Conservation (phyloP, 2,888 invertebrate species). For the Mesoligia furuncula region DNA sequence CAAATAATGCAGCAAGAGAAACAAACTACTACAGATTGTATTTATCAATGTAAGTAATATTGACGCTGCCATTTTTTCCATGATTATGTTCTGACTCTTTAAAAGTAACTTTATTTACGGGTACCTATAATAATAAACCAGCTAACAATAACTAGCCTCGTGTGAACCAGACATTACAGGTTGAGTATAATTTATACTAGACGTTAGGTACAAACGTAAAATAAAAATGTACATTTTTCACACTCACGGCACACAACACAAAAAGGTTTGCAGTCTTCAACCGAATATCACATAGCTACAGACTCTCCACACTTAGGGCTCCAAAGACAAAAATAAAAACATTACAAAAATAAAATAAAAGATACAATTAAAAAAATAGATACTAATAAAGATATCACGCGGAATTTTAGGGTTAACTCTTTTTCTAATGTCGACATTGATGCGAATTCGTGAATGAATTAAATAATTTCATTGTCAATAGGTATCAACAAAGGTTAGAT, state of each 20-base stretch:
- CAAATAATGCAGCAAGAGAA: not conserved
- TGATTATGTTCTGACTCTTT: not conserved
- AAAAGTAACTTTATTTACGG: constrained; percentile 20
- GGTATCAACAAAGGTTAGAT: constrained; percentile 7
- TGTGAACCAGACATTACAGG: constrained; percentile 63
- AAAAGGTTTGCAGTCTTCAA: constrained; percentile 85
- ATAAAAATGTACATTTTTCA: constrained; percentile 79
- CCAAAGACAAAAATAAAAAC: constrained; percentile 34
- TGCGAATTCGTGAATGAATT: constrained; percentile 43
- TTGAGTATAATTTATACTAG: constrained; percentile 75
- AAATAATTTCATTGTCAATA: not conserved
- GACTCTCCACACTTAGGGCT: constrained; percentile 79
- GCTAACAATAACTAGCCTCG: constrained; percentile 45
- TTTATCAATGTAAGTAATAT: constrained; percentile 26
- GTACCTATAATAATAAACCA: constrained; percentile 16
- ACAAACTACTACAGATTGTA: constrained; percentile 11
- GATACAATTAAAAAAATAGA: not conserved
- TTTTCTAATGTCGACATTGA: constrained; percentile 25
- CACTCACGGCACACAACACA: constrained; percentile 86
- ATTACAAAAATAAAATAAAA: not conserved
- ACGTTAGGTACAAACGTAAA: constrained; percentile 82
- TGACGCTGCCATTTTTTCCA: constrained; percentile 6
- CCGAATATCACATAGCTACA: constrained; percentile 86
- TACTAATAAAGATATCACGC: not conserved
- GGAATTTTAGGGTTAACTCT: constrained; percentile 16